Base-by-base conservation (phyloP, 2,113 vertebrate species). In the Epinephelus fuscoguttatus region DNA sequence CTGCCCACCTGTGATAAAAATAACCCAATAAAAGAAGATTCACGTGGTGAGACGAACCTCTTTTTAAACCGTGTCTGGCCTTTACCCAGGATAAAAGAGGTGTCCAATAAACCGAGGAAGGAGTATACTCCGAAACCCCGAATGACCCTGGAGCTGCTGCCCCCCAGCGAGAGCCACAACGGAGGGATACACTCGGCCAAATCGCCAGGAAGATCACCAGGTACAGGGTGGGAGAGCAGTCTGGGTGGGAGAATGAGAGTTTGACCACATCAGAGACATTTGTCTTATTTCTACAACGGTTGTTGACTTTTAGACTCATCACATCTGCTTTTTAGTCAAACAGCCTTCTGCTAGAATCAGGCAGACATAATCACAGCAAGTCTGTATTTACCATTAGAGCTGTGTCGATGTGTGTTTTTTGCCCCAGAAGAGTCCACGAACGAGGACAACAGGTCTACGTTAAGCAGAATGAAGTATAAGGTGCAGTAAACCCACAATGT, bases 101-200 rank as follows among this genome's bases (percentile, higher is more conserved):
- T 96, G 30, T 97, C 97, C 25, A 91, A 91, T 90, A 97, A 97
- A 85, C 97, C 97, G 12, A 95, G 97, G 91, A 97, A 97, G 88
- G 98, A 99, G 72, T 99, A 95, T 75, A 84, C 96, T 52, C 97
- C 98, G 0, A 99, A 99, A 89, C 97, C 97, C 1, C 94, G 97
- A 4, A 97, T 97, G 97, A 97, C 96, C 30, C 95, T 99, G 89
- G 98, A 99, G 69, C 96, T 96, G 72, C 90, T 97, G 77, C 88
- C 96, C 5, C 91, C 95, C 84, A 96, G 92, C 59, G 97, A 99
- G 70, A 96, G 94, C 83, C 96, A 97, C 90, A 99, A 99, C 13
- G 98, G 98, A 27, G 97, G 98, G 64, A 95, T 99, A n/a, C 95
- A 95, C 66, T 96, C 96, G 1, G 96, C 98, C 71, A 98, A 96